phyloP scores from a whole-genome alignment of 2,113 vertebrate genomes.

The Chaenocephalus aceratus region DNA sequence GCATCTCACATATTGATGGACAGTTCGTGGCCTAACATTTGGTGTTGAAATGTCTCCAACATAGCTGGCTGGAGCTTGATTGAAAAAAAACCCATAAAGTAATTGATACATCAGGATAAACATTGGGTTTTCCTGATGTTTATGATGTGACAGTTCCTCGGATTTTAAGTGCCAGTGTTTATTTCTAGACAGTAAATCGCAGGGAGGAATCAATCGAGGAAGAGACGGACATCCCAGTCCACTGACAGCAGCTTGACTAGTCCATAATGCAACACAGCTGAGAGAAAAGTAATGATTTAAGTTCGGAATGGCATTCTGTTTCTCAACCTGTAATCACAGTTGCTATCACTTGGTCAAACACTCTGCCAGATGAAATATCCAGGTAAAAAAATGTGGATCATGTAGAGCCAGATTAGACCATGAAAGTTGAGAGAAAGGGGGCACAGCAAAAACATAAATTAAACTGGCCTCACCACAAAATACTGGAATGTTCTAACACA shows the following conservation, averaged over 20 bases:
- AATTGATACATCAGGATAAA: constrained; percentile 19
- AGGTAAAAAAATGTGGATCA: constrained; percentile 19
- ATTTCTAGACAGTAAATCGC: constrained; percentile 17
- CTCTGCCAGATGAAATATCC: background rate
- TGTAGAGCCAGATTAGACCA: background rate
- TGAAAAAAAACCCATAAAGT: background rate
- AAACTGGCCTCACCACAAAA: constrained; percentile 26
- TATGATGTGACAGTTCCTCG: constrained; percentile 5
- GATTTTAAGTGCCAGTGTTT: constrained; percentile 7
- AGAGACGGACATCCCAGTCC: background rate
- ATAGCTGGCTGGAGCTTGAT: constrained; percentile 1
- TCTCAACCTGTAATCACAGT: constrained; percentile 1
- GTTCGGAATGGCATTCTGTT: background rate
- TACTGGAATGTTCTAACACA: constrained; percentile 30
- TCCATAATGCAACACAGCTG: constrained; percentile 36
- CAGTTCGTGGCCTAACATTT: constrained; percentile 7
- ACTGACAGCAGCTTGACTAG: constrained; percentile 16
- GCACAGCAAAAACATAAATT: constrained; percentile 6
- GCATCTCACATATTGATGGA: constrained; percentile 8
- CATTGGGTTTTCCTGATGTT: constrained; percentile 30
- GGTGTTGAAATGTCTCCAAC: constrained; percentile 8
- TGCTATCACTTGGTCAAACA: background rate
- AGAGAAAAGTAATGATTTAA: background rate
- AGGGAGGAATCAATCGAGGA: constrained; percentile 23
- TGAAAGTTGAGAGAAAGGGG: constrained; percentile 24